A percentile compares a stretch with the other conserved stretches of the same genome.
phyloP scores from a whole-genome alignment of 2,888 invertebrate species.

The Villa cingulata region DNA sequence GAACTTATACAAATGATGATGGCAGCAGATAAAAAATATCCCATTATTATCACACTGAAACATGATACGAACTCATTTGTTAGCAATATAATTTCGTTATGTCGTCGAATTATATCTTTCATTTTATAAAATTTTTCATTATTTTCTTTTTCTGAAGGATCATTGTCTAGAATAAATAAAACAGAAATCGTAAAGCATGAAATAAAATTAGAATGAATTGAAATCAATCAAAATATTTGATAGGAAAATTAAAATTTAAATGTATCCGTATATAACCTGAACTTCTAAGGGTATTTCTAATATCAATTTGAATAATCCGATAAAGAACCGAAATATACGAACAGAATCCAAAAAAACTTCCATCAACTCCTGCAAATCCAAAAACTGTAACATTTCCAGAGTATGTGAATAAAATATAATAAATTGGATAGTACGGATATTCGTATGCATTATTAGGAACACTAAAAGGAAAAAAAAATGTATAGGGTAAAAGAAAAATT shows the following conservation, averaged over 20 bases:
- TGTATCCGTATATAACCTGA: neutral
- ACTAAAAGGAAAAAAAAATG: conserved; percentile 14
- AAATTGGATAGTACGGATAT: conserved; percentile 22
- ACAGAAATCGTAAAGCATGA: no score
- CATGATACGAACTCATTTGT: conserved; percentile 5
- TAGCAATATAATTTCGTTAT: conserved; percentile 25
- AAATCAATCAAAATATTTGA: neutral
- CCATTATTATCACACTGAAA: conserved; percentile 6
- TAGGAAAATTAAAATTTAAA: neutral
- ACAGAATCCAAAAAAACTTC: conserved; percentile 28
- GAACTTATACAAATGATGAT: conserved; percentile 8
- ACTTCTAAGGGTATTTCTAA: conserved; percentile 8
- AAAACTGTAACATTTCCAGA: conserved; percentile 27
- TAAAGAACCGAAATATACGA: conserved; percentile 26
- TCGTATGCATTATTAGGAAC: conserved; percentile 21
- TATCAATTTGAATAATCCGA: conserved; percentile 25
- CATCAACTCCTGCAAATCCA: conserved; percentile 28
- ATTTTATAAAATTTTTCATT: conserved; percentile 19
- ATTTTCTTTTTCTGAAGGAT: conserved; percentile 17
- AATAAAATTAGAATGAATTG: no score
- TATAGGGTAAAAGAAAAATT: neutral
- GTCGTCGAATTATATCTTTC: conserved; percentile 21
- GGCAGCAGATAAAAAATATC: conserved; percentile 10
- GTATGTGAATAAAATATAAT: conserved; percentile 22
- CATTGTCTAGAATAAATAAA: no score